These are phyloP conservation scores for Tinea pellionella DNA, from an alignment of 2,888 invertebrate species.

Conservation along the genomic window DNA sequence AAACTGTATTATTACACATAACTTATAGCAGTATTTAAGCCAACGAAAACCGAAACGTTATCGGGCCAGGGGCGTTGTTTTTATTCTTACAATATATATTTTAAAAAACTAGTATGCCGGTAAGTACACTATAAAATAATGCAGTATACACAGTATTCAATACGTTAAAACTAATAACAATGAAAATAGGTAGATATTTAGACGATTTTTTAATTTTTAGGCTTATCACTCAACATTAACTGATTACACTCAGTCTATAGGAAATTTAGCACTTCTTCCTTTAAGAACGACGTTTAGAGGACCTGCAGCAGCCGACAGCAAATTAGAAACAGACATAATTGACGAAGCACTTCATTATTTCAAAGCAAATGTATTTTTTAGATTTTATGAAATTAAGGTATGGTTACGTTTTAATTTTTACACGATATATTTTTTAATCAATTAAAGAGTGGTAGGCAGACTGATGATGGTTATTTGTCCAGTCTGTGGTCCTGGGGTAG, in stretches of 20 bases:
- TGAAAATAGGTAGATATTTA: not conserved
- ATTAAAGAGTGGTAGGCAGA: too few species aligned
- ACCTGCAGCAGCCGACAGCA: slow-evolving; percentile 81
- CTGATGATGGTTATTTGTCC: too few species aligned
- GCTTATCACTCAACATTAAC: slow-evolving; percentile 95
- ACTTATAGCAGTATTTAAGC: not conserved
- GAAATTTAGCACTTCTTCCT: slow-evolving; percentile 94
- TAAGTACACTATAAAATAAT: slow-evolving; percentile 20
- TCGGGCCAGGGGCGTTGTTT: not conserved
- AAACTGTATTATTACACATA: too few species aligned
- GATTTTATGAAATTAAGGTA: slow-evolving; percentile 98
- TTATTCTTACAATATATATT: not conserved
- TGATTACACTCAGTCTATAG: slow-evolving; percentile 79
- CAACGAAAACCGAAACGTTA: not conserved
- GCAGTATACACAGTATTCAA: not conserved
- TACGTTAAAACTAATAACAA: not conserved
- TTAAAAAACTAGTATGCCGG: slow-evolving; percentile 27
- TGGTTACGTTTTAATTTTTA: slow-evolving; percentile 14
- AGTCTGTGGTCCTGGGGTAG: too few species aligned
- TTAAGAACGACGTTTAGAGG: slow-evolving; percentile 91
- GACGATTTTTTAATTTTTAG: slow-evolving; percentile 57
- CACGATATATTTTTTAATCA: too few species aligned
- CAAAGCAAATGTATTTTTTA: slow-evolving; percentile 99
- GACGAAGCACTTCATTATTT: slow-evolving; percentile 98
- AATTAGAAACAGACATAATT: slow-evolving; percentile 87